phyloP scores from a whole-genome alignment of 53 echinoderm and acorn worm species.

The Crossaster papposus region DNA sequence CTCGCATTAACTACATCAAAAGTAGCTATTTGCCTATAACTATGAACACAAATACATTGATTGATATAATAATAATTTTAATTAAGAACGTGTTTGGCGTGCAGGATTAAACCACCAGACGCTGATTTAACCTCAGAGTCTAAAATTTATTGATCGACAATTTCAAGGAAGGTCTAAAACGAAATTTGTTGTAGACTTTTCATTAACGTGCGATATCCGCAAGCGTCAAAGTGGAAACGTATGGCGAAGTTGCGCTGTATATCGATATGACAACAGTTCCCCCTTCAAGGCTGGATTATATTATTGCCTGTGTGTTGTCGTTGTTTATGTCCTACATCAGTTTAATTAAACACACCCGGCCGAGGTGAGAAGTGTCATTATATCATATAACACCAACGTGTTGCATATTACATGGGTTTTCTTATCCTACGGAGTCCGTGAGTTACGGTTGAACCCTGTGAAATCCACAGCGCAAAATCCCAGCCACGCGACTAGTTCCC shows the following conservation, averaged over 20 bases:
- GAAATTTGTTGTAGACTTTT: neutral
- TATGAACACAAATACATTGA: too few species aligned
- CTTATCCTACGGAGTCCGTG: neutral
- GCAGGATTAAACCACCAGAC: neutral
- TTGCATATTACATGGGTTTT: neutral
- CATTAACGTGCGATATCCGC: neutral
- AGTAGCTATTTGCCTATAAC: too few species aligned
- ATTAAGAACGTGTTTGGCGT: too few species aligned
- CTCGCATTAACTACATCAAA: too few species aligned
- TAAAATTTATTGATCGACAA: neutral
- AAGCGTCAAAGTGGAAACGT: neutral
- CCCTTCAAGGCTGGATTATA: neutral
- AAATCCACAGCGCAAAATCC: too few species aligned
- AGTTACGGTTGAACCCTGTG: neutral
- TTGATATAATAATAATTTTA: too few species aligned
- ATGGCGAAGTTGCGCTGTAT: neutral
- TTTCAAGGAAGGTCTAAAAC: neutral
- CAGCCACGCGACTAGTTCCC: neutral
- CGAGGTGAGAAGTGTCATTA: neutral
- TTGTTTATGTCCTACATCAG: neutral
- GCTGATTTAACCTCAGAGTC: neutral
- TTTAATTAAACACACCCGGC: slow-evolving; percentile 3
- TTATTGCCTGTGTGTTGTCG: neutral
- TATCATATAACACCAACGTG: neutral
- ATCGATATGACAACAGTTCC: neutral